Conservation (phyloP, 1,140 invertebrate genomes). For the Brachionus asplanchnoidis region DNA sequence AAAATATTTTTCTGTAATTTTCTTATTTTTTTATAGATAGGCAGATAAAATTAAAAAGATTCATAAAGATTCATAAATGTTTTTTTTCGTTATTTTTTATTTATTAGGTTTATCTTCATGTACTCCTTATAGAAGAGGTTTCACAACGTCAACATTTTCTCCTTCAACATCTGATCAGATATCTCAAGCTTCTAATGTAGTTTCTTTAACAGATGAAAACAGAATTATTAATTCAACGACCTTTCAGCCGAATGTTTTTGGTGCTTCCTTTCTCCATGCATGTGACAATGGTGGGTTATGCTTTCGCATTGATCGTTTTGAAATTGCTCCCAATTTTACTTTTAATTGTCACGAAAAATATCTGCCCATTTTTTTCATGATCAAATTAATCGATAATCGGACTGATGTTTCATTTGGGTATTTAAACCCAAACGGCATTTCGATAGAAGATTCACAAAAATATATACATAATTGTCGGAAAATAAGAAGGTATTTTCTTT, state of each 20-base stretch:
- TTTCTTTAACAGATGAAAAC: not conserved
- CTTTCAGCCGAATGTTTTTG: not conserved
- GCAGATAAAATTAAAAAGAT: too few relatives aligned
- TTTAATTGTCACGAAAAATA: slow-evolving; percentile 7
- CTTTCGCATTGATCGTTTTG: not conserved
- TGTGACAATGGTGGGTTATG: not conserved
- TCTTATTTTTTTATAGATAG: not conserved
- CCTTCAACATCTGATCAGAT: not conserved
- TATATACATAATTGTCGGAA: not conserved
- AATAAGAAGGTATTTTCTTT: not conserved
- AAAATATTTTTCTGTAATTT: not conserved
- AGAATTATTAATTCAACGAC: not conserved
- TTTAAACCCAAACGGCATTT: not conserved
- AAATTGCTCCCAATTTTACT: not conserved
- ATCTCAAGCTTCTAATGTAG: not conserved
- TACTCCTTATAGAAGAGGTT: not conserved
- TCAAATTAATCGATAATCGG: slow-evolving; percentile 7
- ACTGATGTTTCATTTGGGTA: not conserved
- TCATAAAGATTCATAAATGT: not conserved
- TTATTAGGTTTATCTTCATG: not conserved
- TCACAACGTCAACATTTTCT: not conserved
- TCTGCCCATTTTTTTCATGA: not conserved
- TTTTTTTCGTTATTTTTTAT: not conserved
- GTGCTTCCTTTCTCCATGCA: not conserved
- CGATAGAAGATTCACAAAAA: slow-evolving; percentile 1